Percentiles rank a stretch among this genome's conserved stretches.
Conservation (phyloP, 2,888 invertebrate genomes). For the Byasa hedistus region DNA sequence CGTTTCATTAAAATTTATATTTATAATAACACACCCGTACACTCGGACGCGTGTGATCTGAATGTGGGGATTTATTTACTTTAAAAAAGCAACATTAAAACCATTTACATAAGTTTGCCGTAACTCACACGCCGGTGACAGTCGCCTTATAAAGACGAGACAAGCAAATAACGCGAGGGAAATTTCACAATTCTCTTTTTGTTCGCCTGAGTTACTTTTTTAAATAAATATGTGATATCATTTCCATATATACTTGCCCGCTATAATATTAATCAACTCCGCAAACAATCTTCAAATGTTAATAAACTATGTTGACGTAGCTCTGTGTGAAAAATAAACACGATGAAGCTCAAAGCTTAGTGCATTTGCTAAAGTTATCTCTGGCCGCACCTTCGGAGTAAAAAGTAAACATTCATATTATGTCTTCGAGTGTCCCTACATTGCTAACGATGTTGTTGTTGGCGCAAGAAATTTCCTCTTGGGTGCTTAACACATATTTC, state of each 20-base stretch:
- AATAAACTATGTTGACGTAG: constrained; percentile 60
- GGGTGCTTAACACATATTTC: constrained; percentile 29
- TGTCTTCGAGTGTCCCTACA: constrained; percentile 58
- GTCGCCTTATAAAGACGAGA: constrained; percentile 14
- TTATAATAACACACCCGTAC: constrained; percentile 67
- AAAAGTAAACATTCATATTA: constrained; percentile 70
- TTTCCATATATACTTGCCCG: constrained; percentile 37
- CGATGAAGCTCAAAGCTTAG: constrained; percentile 52
- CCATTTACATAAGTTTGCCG: constrained; percentile 47
- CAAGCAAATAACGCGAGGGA: constrained; percentile 31
- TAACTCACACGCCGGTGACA: constrained; percentile 32
- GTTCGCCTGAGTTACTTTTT: constrained; percentile 22
- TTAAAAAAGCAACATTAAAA: constrained; percentile 40
- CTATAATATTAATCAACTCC: constrained; percentile 48
- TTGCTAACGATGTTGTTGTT: constrained; percentile 49
- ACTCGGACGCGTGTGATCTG: constrained; percentile 59
- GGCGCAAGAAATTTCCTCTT: constrained; percentile 38
- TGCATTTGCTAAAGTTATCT: constrained; percentile 75
- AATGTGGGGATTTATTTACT: constrained; percentile 49
- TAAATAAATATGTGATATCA: constrained; percentile 33
- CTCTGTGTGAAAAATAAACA: constrained; percentile 73
- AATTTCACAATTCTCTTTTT: constrained; percentile 12
- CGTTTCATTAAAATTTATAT: constrained; percentile 75
- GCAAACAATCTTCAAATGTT: constrained; percentile 53
- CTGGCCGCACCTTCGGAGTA: constrained; percentile 61